phyloP scores from a whole-genome alignment of 1,140 invertebrate species.

The Oscheius sp. region DNA sequence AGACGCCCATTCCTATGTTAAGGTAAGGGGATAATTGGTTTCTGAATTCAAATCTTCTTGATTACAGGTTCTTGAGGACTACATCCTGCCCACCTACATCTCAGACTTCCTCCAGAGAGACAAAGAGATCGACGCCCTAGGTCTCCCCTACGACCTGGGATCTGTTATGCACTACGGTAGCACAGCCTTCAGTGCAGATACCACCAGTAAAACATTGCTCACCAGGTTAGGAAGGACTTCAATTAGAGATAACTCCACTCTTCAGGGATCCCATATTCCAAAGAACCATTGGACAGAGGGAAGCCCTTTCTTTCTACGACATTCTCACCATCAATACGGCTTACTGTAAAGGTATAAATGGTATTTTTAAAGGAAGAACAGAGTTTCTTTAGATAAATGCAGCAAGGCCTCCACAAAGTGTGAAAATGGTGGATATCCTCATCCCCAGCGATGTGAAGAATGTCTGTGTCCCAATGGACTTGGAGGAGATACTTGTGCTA shows the following conservation, averaged over 20 bases:
- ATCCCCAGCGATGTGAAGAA: slow-evolving; percentile 51
- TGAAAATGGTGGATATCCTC: slow-evolving; percentile 56
- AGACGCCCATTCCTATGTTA: slow-evolving; percentile 57
- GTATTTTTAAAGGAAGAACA: background rate
- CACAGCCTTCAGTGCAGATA: slow-evolving; percentile 54
- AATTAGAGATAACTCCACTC: background rate
- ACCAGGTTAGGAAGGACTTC: slow-evolving; percentile 36
- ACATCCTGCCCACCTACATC: slow-evolving; percentile 59
- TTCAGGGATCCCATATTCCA: slow-evolving; percentile 50
- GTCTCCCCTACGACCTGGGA: slow-evolving; percentile 54
- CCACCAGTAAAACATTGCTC: slow-evolving; percentile 48
- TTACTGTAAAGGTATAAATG: slow-evolving; percentile 51
- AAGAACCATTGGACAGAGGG: slow-evolving; percentile 56
- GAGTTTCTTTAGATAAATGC: slow-evolving; percentile 48
- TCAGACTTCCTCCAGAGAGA: slow-evolving; percentile 52
- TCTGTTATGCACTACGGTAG: slow-evolving; percentile 66
- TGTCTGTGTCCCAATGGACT: slow-evolving; percentile 60
- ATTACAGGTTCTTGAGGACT: slow-evolving; percentile 49
- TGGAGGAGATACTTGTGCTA: slow-evolving; percentile 52
- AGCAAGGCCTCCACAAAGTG: slow-evolving; percentile 35
- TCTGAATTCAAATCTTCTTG: too few species aligned
- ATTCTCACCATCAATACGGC: slow-evolving; percentile 53
- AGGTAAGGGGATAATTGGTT: too few species aligned
- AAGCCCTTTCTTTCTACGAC: slow-evolving; percentile 55
- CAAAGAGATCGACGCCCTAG: slow-evolving; percentile 25